These are phyloP conservation scores for Tanypteryx hageni DNA, from an alignment of 2,888 invertebrate species.

Conservation along the genomic window DNA sequence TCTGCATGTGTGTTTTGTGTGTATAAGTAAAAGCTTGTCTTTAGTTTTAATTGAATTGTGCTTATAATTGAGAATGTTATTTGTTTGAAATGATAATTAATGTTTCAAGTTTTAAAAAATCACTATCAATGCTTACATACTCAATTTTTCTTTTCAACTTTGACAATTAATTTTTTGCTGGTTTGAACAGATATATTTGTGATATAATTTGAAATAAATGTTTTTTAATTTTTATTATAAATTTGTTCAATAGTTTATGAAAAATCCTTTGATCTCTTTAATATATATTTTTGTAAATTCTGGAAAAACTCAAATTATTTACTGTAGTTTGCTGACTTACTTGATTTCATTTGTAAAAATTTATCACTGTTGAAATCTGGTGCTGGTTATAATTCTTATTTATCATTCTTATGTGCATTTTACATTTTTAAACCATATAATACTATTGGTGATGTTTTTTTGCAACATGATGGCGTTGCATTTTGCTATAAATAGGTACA, in stretches of 20 bases:
- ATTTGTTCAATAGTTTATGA: background rate
- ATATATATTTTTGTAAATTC: background rate
- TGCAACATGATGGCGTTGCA: background rate
- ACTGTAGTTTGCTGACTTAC: no score
- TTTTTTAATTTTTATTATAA: background rate
- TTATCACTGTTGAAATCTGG: no score
- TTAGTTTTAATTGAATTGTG: background rate
- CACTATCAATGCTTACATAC: background rate
- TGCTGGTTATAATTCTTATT: no score
- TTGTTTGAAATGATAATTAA: background rate
- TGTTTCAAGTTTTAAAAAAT: background rate
- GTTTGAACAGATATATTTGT: background rate
- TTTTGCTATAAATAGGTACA: slow-evolving; percentile 85
- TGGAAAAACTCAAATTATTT: background rate
- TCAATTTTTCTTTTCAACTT: no score
- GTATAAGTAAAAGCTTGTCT: background rate
- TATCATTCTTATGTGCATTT: no score
- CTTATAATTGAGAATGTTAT: background rate
- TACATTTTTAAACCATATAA: no score
- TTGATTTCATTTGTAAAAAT: no score
- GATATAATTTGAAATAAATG: background rate
- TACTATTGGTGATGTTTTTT: background rate
- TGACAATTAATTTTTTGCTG: no score
- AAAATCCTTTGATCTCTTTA: background rate
- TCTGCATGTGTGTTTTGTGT: slow-evolving; percentile 72